Evolutionary conservation across 2,797 vertebrate species (phyloP), one percentile per base, ranked within the genome.

Genomic region (Podarcis siculus): DNA sequence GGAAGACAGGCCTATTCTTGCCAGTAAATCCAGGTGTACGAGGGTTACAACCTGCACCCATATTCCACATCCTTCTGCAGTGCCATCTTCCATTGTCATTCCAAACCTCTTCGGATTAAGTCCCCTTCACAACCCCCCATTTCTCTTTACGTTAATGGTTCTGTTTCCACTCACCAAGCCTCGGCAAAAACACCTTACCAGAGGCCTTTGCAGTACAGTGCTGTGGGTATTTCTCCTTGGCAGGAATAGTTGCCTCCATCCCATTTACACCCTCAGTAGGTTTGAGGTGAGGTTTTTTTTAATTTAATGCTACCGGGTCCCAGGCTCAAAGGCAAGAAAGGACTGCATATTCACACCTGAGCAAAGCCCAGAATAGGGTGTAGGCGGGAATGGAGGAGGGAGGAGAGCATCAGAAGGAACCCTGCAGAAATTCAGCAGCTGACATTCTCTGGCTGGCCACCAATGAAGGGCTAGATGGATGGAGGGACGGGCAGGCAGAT

Each of bases 371-470:
- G 35, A 55, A 81, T 27, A 39, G 49, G 64, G 30, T n/a, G 45
- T 39, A 77, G 83, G 79, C 19, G 32, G 86, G 66, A 27, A 83
- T 35, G 66, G 61, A 73, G 55, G 15, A n/a, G 35, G 49, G 21
- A 55, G 15, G 55, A 9, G 69, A 80, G n/a, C 39, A 17, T 27
- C 7, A 37, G 45, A 64, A 79, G 37, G 12, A 75, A 75, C 32
- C 79, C n/a, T 77, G 58, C 88, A 89, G 39, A 55, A 76, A 89
- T 89, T 75, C 58, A 19, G 21, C 35, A 64, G 77, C 45, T 37
- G n/a, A 66, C 55, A 81, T 39, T n/a, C 69, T 73, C 67, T 39
- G 32, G 32, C 32, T 39, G 49, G 27, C 32, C 32, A 61, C 19
- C 25, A 8, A 42, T 42, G 39, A 25, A 64, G 19, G 23, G 35